phyloP scores from a whole-genome alignment of 2,888 invertebrate genomes.

The Scaeva pyrastri region DNA sequence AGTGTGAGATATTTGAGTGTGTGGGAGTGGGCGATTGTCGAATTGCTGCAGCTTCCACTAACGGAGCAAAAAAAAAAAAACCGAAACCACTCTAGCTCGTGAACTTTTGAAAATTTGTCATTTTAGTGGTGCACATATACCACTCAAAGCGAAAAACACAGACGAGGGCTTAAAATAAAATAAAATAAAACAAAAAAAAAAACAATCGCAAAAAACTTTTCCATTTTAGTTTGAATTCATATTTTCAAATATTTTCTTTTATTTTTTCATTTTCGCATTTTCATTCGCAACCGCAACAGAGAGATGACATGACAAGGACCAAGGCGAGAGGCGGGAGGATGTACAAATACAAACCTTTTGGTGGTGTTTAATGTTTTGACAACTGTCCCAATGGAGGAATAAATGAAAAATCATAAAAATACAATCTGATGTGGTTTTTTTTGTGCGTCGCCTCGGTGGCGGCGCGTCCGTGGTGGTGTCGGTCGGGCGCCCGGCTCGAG shows the following conservation, averaged over 20 bases:
- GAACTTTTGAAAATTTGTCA: conserved; percentile 73
- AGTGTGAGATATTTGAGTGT: neutral
- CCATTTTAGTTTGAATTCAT: conserved; percentile 61
- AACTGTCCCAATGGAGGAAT: conserved; percentile 66
- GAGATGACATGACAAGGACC: neutral
- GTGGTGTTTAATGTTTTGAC: conserved; percentile 68
- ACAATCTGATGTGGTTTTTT: conserved; percentile 56
- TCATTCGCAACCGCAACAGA: conserved; percentile 6
- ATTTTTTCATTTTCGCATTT: conserved; percentile 9
- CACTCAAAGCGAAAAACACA: conserved; percentile 44
- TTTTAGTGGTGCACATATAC: conserved; percentile 55
- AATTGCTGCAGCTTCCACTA: neutral
- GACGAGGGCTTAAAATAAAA: conserved; percentile 34
- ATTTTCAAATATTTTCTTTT: conserved; percentile 27
- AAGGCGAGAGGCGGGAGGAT: neutral
- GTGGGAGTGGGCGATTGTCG: neutral
- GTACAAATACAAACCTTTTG: conserved; percentile 8
- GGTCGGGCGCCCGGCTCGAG: neutral
- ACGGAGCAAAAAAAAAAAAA: conserved; percentile 57
- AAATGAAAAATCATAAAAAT: conserved; percentile 71
- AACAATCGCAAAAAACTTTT: conserved; percentile 47
- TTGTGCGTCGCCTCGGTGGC: neutral
- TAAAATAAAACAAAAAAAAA: conserved; percentile 8
- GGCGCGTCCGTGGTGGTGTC: neutral
- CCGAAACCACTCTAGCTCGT: conserved; percentile 56